Percentiles rank a stretch among this genome's conserved stretches.
Evolutionary conservation across 2,888 invertebrate species (phyloP).

Genomic region (Meloe dianella): DNA sequence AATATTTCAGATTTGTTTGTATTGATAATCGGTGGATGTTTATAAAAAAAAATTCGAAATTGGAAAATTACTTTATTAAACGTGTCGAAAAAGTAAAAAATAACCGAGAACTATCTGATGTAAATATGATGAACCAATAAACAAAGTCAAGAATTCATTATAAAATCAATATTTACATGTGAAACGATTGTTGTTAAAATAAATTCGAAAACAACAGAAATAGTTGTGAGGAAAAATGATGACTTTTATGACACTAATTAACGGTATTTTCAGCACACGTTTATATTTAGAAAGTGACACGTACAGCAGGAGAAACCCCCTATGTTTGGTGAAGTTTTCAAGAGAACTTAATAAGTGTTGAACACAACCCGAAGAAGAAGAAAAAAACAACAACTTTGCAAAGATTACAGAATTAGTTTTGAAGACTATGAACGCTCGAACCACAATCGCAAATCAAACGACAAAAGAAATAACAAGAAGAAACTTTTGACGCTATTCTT

Average conservation of each 20-base stretch:
- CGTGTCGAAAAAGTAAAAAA: no score
- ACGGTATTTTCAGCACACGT: no score
- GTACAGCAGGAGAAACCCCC: no score
- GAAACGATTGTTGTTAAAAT: no score
- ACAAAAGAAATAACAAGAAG: not conserved
- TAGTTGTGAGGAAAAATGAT: no score
- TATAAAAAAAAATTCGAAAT: not conserved
- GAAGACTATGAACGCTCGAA: not conserved
- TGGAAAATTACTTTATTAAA: not conserved
- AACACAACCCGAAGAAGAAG: no score
- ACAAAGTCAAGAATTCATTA: not conserved
- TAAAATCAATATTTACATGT: not conserved
- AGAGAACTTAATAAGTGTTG: no score
- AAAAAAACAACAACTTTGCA: not conserved
- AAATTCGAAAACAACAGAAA: no score
- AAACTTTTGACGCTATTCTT: not conserved
- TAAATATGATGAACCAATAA: not conserved
- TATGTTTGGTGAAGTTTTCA: no score
- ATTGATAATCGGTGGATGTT: not conserved
- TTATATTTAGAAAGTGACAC: no score
- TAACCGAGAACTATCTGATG: not conserved
- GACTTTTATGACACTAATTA: no score
- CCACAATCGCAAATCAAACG: not conserved
- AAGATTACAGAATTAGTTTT: not conserved
- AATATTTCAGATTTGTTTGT: not conserved